Percentiles rank a stretch among this genome's conserved stretches.
These are phyloP conservation scores for Lithobates sylvaticus DNA, from an alignment of 2,797 vertebrate genomes.

Conservation along the genomic window DNA sequence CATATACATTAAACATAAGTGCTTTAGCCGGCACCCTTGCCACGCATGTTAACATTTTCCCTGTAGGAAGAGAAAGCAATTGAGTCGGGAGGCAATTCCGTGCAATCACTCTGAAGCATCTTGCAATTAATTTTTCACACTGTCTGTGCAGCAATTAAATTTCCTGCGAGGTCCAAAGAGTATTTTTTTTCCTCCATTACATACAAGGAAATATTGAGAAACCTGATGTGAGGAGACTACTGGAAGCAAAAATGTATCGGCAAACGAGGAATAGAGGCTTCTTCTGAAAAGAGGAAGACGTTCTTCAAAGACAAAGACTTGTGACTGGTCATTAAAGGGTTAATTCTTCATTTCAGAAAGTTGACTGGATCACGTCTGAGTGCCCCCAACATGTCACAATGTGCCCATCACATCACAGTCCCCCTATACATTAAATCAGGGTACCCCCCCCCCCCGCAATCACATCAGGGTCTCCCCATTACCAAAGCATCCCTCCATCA, in stretches of 20 bases:
- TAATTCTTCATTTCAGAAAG: too few relatives aligned
- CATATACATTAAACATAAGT: conserved; percentile 6
- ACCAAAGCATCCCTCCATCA: too few relatives aligned
- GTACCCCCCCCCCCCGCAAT: too few relatives aligned
- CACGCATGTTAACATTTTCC: background rate
- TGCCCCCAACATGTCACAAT: too few relatives aligned
- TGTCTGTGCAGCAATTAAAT: conserved; percentile 1
- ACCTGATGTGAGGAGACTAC: background rate
- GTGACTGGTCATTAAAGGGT: background rate
- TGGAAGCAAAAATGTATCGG: background rate
- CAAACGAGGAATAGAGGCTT: background rate
- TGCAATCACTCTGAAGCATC: conserved; percentile 14
- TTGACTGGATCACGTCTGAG: too few relatives aligned
- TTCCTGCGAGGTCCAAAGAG: background rate
- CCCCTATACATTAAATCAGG: too few relatives aligned
- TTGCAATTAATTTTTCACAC: conserved; percentile 36
- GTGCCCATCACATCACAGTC: too few relatives aligned
- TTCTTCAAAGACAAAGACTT: background rate
- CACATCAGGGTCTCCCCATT: too few relatives aligned
- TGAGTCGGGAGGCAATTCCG: background rate
- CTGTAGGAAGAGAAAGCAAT: background rate
- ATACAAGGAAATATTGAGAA: background rate
- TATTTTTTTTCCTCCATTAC: background rate
- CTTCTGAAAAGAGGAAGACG: background rate
- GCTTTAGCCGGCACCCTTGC: background rate